Evolutionary conservation across 2,113 vertebrate species (phyloP), one percentile per base, ranked within the genome.

Genomic region (Corydoras maculifer): DNA sequence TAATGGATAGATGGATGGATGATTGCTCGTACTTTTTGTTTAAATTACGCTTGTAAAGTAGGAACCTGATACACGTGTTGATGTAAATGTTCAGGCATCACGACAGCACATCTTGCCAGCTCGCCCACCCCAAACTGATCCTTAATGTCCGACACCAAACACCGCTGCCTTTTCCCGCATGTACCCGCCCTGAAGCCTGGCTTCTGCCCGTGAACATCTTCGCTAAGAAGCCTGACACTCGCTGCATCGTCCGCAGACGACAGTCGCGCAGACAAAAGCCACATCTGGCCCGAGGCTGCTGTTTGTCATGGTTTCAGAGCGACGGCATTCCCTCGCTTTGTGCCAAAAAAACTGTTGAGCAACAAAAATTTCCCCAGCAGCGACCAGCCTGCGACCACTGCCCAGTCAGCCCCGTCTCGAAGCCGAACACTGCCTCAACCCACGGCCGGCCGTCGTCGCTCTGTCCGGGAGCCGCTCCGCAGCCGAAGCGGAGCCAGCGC

Each of bases 161-260:
- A n/a, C 58, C 25, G 79, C 86, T 62, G 83, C 88, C 88, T 84
- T 84, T 90, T 90, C 88, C 90, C 88, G 89, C 86, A 88, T 76
- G 78, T 80, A 81, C 81, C 87, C 85, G 83, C 88, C 88, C 83
- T 55, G 57, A 48, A 31, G 11, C 29, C 14, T 18, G 55, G 73
- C 18, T 43, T 14, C 87, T 87, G 86, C 87, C 66, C 64, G 10
- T 0, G 29, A n/a, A 57, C 54, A 57, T 57, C 54, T 57, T 0
- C n/a, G 2, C 54, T n/a, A n/a, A n/a, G 7, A 7, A 57, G 14
- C 7, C 6, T n/a, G n/a, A n/a, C 54, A 57, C 54, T 57, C 13
- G 54, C 9, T 57, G 6, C 3, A 57, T n/a, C 54, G 13, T n/a
- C 15, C n/a, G 15, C 51, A 53, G 9, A 6, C 49, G 7, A 8